Percentiles rank a stretch among this genome's conserved stretches.
Conservation (phyloP, 2,113 vertebrate genomes). For the Haliaeetus leucogaster region DNA sequence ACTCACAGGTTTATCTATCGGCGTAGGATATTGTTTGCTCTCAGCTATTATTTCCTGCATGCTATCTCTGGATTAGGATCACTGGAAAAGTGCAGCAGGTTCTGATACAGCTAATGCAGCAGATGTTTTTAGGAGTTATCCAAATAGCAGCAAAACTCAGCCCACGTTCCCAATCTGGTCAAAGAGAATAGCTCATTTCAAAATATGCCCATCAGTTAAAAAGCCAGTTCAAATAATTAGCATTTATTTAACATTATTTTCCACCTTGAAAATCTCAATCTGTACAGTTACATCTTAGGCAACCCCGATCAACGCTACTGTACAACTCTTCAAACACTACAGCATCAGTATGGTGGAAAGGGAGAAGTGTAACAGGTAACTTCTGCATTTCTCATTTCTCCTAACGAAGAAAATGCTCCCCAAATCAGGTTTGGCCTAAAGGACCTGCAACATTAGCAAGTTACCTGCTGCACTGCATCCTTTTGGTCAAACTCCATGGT, state of each 20-base stretch:
- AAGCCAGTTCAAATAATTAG: background rate
- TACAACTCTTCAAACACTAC: background rate
- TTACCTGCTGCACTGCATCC: background rate
- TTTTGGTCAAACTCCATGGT: background rate
- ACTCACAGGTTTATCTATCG: background rate
- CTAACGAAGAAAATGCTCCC: background rate
- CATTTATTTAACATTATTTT: slow-evolving; percentile 21
- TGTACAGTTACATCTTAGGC: background rate
- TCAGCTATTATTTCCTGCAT: background rate
- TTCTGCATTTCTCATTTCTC: background rate
- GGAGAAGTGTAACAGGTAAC: background rate
- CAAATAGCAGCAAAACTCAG: background rate
- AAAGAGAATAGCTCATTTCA: background rate
- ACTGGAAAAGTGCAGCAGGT: background rate
- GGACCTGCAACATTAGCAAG: background rate
- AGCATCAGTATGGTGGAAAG: background rate
- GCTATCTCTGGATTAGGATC: background rate
- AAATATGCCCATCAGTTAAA: background rate
- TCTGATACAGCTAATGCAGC: background rate
- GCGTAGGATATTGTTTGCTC: fast-evolving
- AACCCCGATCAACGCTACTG: background rate
- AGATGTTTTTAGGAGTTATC: background rate
- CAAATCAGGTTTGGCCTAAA: background rate
- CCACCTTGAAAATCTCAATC: slow-evolving; percentile 13
- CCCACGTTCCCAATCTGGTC: background rate